Base-by-base conservation (phyloP, 1,140 invertebrate species). In the Leucophenga varia region DNA sequence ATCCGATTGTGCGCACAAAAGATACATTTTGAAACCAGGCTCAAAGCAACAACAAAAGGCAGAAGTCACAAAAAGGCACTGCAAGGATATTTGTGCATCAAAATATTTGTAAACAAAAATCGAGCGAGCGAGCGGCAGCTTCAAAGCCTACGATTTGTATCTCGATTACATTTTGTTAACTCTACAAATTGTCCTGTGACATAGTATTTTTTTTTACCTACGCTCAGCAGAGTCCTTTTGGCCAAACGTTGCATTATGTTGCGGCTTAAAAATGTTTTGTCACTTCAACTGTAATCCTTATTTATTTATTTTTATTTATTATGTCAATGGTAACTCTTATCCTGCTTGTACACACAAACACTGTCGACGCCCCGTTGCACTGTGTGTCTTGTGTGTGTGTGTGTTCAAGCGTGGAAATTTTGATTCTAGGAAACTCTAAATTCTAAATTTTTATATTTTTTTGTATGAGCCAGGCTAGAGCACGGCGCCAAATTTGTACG, bases 101-200 rank as follows among this genome's bases (percentile, higher is more conserved):
- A 59, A 67, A 67, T 67, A 59, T 67, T 67, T 67, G 54, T 48
- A 49, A 52, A 52, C 57, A 49, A 57, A 8, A 21, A 38, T 8
- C n/a, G 14, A 38, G 47, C 43, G n/a, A n/a, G n/a, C n/a, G 18
- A 44, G 47, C 54, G 59, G 52, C 16, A n/a, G 54, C 30, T 43
- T 59, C 56, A 61, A 61, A 58, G 38, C n/a, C n/a, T n/a, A 25
- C 10, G 8, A 39, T 40, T 10, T 6, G 38, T 21, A n/a, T n/a
- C 5, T 18, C 17, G 14, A 21, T 19, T 13, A 59, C 63, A 65
- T 64, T 70, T 70, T 70, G 65, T 70, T 61, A 70, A 70, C 65
- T 70, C 65, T n/a, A 70, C 64, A 70, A 69, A 69, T 70, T 70
- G 54, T 21, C 49, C 53, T 43, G 37, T 44, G 52, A 43, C 37